Evolutionary conservation across 2,113 vertebrate genomes (phyloP), one percentile per base, ranked within the genome.

Genomic region (Neotoma lepida): DNA sequence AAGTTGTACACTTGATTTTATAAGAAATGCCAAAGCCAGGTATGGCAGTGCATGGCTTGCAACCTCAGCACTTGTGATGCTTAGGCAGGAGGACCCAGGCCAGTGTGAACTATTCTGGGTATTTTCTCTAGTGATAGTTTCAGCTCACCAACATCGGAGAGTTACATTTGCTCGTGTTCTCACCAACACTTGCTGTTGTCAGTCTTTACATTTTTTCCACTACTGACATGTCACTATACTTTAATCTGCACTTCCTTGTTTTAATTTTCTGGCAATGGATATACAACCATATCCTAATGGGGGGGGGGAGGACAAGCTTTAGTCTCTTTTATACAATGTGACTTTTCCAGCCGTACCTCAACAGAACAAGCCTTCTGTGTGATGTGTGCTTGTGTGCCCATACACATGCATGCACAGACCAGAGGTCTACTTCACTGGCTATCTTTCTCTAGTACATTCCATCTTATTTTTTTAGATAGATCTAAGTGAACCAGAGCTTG

Each of bases 171-270:
- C 6, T 14, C 26, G 46, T 12, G 61, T 93, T 17, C 51, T 88
- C 46, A 77, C 49, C n/a, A 86, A 46, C n/a, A 86, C 12, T 93
- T 70, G 78, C 58, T 88, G 81, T 8, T 41, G 12, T 63, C 12
- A 2, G 15, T 74, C 44, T 91, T 90, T 88, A n/a, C 18, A 63
- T 26, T 76, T 74, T 70, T 2, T n/a, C 88, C 63, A 46, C 44
- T 82, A 51, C 76, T 77, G 80, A 44, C 54, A 81, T 39, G 20
- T 39, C 78, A 81, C n/a, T 81, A 24, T 56, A n/a, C 20, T 68
- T 96, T 90, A 78, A 91, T n/a, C 71, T 92, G 30, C 26, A 81
- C 86, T 81, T 95, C 63, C 20, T 77, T 12, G 18, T 93, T 89
- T 68, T 64, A 28, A 71, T 1, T 81, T 86, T 78, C 61, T 92